Evolutionary conservation across 2,888 invertebrate species (phyloP).

Genomic region (Drosophila demipolita): DNA sequence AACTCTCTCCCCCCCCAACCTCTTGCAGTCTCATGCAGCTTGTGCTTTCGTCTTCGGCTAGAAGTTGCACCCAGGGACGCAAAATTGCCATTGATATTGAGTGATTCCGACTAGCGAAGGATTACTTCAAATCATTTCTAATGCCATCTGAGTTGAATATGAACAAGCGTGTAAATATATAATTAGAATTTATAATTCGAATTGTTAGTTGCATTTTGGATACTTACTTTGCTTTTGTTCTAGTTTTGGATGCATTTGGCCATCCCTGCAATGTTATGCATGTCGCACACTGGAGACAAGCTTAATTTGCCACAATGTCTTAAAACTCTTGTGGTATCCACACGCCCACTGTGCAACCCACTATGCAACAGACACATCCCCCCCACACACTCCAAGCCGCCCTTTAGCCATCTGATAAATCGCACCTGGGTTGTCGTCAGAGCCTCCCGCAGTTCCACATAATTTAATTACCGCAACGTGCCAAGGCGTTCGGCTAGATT

Average conservation of each 20-base stretch:
- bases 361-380: neutral
- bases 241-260: neutral
- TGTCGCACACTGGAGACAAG: constrained; percentile 41
- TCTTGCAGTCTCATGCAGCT: neutral
- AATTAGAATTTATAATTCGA: neutral
- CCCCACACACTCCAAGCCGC: neutral
- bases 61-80: constrained; percentile 9
- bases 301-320: constrained; percentile 55
- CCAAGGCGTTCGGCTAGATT: constrained; percentile 46
- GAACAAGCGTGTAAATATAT: neutral
- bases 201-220: too few species aligned
- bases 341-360: neutral
- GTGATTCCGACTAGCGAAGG: neutral
- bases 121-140: neutral
- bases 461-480: constrained; percentile 72
- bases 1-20: neutral
- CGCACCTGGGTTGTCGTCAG: constrained; percentile 5
- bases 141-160: neutral
- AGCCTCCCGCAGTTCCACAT: constrained; percentile 57
- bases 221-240: neutral
- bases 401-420: neutral
- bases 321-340: constrained; percentile 2
- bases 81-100: neutral
- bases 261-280: constrained; percentile 1
- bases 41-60: neutral